Evolutionary conservation across 1,140 invertebrate genomes (phyloP).

Genomic region (Antheraea pernyi): DNA sequence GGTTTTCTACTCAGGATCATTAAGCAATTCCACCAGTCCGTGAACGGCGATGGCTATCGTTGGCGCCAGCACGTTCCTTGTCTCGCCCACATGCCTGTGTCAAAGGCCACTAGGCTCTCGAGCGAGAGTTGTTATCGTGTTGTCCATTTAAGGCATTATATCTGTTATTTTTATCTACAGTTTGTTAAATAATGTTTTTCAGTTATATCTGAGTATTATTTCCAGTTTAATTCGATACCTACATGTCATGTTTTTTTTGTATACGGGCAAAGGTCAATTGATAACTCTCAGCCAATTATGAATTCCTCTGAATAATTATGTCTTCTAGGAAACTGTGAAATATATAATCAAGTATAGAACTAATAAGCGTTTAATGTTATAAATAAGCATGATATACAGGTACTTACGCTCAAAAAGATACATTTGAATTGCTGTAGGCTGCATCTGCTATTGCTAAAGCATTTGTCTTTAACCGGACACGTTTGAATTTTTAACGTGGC

Average conservation of each 20-base stretch:
- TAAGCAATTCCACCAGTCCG: constrained; percentile 33
- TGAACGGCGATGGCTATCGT: constrained; percentile 17
- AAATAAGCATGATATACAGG: too few species aligned
- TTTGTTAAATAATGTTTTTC: background rate
- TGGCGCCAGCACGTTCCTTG: constrained; percentile 14
- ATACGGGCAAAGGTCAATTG: background rate
- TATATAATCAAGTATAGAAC: background rate
- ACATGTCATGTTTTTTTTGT: background rate
- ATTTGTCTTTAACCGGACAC: too few species aligned
- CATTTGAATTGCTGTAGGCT: too few species aligned
- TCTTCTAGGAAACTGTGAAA: background rate
- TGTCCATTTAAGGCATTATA: constrained; percentile 12
- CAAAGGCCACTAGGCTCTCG: constrained; percentile 8
- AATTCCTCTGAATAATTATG: background rate
- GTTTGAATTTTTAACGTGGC: too few species aligned
- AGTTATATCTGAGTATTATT: background rate
- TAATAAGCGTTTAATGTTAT: background rate
- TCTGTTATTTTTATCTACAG: constrained; percentile 5
- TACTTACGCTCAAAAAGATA: too few species aligned
- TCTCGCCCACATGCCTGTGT: background rate
- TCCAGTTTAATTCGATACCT: background rate
- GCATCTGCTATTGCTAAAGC: too few species aligned
- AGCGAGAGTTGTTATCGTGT: constrained; percentile 6
- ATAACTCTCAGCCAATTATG: background rate
- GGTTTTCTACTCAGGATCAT: constrained; percentile 33